phyloP scores from a whole-genome alignment of 2,797 vertebrate genomes.

The Chanos chanos region DNA sequence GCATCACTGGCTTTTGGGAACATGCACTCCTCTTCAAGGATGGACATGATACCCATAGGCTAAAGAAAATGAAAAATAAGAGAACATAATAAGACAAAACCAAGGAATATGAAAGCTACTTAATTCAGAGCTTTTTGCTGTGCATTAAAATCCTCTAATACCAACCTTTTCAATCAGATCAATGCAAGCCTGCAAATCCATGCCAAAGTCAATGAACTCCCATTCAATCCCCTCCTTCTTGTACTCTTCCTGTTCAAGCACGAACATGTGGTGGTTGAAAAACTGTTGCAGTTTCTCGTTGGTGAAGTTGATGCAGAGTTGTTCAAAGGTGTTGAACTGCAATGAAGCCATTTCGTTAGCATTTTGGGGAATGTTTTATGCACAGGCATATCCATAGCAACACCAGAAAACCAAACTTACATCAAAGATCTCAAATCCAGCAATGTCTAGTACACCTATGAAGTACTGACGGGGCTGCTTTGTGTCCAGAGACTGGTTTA shows the following conservation, averaged over 20 bases:
- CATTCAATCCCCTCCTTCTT: conserved; percentile 73
- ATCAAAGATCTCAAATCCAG: conserved; percentile 88
- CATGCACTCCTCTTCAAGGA: conserved; percentile 96
- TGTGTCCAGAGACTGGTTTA: conserved; percentile 84
- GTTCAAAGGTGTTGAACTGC: conserved; percentile 88
- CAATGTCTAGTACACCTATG: conserved; percentile 84
- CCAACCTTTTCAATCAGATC: conserved; percentile 76
- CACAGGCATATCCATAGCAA: no score
- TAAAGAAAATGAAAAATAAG: conserved; percentile 36
- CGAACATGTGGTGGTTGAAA: conserved; percentile 84
- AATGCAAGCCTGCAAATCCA: conserved; percentile 76
- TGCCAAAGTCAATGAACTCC: conserved; percentile 75
- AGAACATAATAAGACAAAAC: not conserved
- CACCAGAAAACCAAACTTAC: no score
- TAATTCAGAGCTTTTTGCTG: not conserved
- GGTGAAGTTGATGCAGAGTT: conserved; percentile 89
- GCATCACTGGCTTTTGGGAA: conserved; percentile 82
- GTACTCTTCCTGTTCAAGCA: conserved; percentile 80
- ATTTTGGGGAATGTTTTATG: not conserved
- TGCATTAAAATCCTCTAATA: not conserved
- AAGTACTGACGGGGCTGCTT: conserved; percentile 83
- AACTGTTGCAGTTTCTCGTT: conserved; percentile 84
- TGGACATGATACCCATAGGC: conserved; percentile 89
- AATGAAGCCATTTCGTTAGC: not conserved
- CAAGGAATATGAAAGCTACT: not conserved